Evolutionary conservation across 2,888 invertebrate genomes (phyloP).

Genomic region (Hyppa rectilinea): DNA sequence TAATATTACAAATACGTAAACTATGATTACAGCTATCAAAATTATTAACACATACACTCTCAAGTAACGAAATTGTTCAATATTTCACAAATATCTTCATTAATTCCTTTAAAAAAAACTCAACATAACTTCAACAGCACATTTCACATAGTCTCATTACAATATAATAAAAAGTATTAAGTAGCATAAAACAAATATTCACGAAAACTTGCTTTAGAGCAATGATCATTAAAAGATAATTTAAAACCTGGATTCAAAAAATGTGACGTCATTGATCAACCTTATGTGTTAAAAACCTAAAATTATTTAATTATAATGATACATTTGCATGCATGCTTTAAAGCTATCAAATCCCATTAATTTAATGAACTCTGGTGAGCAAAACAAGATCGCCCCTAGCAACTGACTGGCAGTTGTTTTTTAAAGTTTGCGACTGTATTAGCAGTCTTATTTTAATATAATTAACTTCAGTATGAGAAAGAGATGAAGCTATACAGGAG

Average conservation of each 20-base stretch:
- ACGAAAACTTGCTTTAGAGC: constrained; percentile 20
- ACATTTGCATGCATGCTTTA: background rate
- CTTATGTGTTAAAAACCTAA: constrained; percentile 6
- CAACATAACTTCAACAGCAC: constrained; percentile 12
- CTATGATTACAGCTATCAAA: constrained; percentile 49
- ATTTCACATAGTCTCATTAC: constrained; percentile 18
- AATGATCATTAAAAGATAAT: constrained; percentile 17
- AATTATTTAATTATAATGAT: constrained; percentile 9
- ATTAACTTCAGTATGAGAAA: no score
- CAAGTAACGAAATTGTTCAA: constrained; percentile 27
- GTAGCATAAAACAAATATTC: constrained; percentile 9
- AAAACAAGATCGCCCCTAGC: background rate
- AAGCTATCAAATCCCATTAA: constrained; percentile 11
- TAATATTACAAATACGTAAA: constrained; percentile 61
- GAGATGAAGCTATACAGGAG: no score
- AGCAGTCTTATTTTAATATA: no score
- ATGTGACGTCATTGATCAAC: background rate
- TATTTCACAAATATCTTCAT: constrained; percentile 13
- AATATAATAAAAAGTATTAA: constrained; percentile 11
- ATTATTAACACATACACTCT: constrained; percentile 35
- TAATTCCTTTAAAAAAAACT: constrained; percentile 4
- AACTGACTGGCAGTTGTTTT: constrained; percentile 21
- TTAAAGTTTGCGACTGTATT: no score
- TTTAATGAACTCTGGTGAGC: background rate
- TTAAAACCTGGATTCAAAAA: background rate